Evolutionary conservation across 35 echinoderm and acorn worm species (phyloP).

Genomic region (Apostichopus parvimensis): DNA sequence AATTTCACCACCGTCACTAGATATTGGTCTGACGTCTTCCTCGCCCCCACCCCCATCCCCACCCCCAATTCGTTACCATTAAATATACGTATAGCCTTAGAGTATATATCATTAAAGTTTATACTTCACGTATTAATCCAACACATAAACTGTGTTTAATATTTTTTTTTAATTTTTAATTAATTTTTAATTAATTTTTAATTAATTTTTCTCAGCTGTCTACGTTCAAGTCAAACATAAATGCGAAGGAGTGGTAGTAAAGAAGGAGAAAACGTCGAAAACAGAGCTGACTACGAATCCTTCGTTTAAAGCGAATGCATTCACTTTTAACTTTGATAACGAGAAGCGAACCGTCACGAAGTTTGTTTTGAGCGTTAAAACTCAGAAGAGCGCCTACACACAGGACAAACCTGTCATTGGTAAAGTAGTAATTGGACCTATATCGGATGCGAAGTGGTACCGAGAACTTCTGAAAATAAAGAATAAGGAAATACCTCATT

Average conservation of each 20-base stretch:
- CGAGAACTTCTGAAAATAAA: conserved; percentile 14
- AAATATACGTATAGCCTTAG: too few species aligned
- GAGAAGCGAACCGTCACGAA: conserved; percentile 1
- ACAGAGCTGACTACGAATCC: not conserved
- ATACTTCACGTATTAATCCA: too few species aligned
- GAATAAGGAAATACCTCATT: conserved; percentile 28
- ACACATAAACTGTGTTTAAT: too few species aligned
- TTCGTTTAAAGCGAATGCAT: not conserved
- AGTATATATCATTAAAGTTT: too few species aligned
- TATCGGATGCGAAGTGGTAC: conserved; percentile 37
- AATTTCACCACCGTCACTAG: too few species aligned
- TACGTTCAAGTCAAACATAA: conserved; percentile 50
- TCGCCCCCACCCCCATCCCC: too few species aligned
- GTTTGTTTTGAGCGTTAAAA: conserved; percentile 44
- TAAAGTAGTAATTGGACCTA: not conserved
- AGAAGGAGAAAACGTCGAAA: conserved; percentile 29
- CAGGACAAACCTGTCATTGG: conserved; percentile 26
- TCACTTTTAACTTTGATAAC: not conserved
- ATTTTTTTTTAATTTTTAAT: too few species aligned
- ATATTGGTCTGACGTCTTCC: too few species aligned
- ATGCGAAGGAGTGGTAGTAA: conserved; percentile 22
- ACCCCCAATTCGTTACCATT: too few species aligned
- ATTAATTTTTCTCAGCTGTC: conserved; percentile 19
- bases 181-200: not conserved
- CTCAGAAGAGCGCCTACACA: conserved; percentile 13